Conservation (phyloP, 2,888 invertebrate species). For the Chrysomela aeneicollis region DNA sequence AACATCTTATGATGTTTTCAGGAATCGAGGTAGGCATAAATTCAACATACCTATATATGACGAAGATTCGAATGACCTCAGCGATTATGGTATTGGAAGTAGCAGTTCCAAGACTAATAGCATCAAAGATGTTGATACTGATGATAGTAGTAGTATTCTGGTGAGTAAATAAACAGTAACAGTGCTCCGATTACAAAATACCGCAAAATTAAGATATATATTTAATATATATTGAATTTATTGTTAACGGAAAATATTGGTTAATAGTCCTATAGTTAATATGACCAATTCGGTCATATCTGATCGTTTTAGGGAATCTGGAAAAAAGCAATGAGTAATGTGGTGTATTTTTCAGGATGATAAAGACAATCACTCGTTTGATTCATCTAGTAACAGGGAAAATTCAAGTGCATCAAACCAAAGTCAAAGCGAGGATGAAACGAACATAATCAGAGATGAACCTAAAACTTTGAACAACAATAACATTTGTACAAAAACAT, state of each 20-base stretch:
- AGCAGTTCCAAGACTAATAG: slow-evolving; percentile 56
- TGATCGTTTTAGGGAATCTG: neutral
- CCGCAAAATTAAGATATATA: no score
- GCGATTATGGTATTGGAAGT: slow-evolving; percentile 77
- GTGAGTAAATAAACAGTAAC: no score
- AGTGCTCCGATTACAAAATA: no score
- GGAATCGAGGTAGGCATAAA: slow-evolving; percentile 67
- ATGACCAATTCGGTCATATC: no score
- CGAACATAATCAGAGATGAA: slow-evolving; percentile 35
- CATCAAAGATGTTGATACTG: slow-evolving; percentile 57
- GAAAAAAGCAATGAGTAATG: slow-evolving; percentile 8
- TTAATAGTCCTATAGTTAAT: no score
- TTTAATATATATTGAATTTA: no score
- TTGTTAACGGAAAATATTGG: no score
- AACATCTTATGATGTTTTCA: slow-evolving; percentile 42
- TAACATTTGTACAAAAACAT: slow-evolving; percentile 64
- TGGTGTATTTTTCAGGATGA: slow-evolving; percentile 48
- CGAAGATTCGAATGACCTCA: slow-evolving; percentile 84
- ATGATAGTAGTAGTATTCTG: slow-evolving; percentile 55
- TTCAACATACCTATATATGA: slow-evolving; percentile 75
- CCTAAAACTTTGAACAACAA: slow-evolving; percentile 58
- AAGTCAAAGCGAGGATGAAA: slow-evolving; percentile 56
- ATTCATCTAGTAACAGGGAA: slow-evolving; percentile 51
- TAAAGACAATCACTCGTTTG: slow-evolving; percentile 50
- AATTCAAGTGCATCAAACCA: slow-evolving; percentile 53